Conservation (phyloP, 2,797 vertebrate genomes). For the Strix occidentalis region DNA sequence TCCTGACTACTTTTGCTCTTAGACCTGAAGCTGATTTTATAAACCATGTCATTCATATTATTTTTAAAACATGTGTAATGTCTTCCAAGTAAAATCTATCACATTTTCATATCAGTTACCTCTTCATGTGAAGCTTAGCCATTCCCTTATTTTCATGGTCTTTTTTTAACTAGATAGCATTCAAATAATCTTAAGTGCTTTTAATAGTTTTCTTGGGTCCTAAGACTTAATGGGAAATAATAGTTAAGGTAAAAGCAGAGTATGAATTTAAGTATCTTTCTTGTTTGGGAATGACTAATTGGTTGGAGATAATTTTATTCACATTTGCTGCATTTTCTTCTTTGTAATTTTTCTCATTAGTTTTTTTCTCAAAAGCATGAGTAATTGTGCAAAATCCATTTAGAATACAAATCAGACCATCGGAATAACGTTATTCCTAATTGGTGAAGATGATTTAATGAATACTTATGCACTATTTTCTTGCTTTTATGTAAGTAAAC, state of each 20-base stretch:
- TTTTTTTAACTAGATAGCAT: background rate
- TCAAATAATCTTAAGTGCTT: background rate
- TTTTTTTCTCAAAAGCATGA: background rate
- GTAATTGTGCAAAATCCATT: background rate
- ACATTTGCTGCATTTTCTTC: background rate
- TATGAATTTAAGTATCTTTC: slow-evolving; percentile 12
- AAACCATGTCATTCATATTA: no score
- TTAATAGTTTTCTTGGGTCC: background rate
- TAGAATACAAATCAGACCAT: slow-evolving; percentile 19
- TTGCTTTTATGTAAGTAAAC: background rate
- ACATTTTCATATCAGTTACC: background rate
- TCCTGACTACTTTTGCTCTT: background rate
- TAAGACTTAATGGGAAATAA: background rate
- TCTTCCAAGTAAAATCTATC: background rate
- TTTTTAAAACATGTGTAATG: accelerated
- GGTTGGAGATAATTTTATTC: slow-evolving; percentile 35
- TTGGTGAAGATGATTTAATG: background rate
- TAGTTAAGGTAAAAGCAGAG: background rate
- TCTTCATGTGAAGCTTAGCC: background rate
- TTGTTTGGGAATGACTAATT: slow-evolving; percentile 31
- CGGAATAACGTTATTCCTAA: background rate
- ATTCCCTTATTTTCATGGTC: background rate
- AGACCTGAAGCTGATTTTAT: background rate
- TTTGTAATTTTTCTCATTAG: slow-evolving; percentile 35
- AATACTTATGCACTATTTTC: background rate